Conservation (phyloP, 1,140 invertebrate species). For the Elysia chlorotica region DNA sequence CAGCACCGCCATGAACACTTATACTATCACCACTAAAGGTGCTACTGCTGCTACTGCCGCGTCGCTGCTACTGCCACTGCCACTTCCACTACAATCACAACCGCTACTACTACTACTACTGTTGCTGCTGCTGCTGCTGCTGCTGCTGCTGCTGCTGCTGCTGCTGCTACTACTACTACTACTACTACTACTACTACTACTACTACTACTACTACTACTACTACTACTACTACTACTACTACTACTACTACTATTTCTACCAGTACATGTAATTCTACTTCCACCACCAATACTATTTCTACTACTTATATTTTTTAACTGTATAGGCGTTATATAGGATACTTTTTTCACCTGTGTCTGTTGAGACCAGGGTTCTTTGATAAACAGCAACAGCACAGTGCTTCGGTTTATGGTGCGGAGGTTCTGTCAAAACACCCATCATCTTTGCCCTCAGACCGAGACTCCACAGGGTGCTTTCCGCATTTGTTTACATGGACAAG, state of each 20-base stretch:
- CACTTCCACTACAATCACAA: constrained; percentile 16
- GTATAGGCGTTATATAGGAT: too few species aligned
- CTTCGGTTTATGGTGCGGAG: too few species aligned
- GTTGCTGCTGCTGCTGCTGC: constrained; percentile 12
- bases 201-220: constrained; percentile 26
- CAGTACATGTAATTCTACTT: constrained; percentile 12
- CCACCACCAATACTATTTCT: constrained; percentile 17
- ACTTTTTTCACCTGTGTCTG: too few species aligned
- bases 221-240: constrained; percentile 23
- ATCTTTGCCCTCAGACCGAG: too few species aligned
- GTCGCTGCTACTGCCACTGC: constrained; percentile 14
- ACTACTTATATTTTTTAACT: too few species aligned
- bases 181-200: constrained; percentile 26
- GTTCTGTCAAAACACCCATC: too few species aligned
- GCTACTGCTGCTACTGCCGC: neutral
- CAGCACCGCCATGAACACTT: constrained; percentile 6
- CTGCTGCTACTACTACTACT: constrained; percentile 26
- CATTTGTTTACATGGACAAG: too few species aligned
- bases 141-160: constrained; percentile 5
- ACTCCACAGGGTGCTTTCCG: too few species aligned
- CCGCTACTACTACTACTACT: constrained; percentile 16
- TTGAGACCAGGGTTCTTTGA: too few species aligned
- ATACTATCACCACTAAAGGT: neutral
- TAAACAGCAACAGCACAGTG: too few species aligned
- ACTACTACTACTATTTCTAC: constrained; percentile 14